Percentiles rank a stretch among this genome's conserved stretches.
These are phyloP conservation scores for Emydoidea blandingii DNA, from an alignment of 2,797 vertebrate genomes.

Conservation along the genomic window DNA sequence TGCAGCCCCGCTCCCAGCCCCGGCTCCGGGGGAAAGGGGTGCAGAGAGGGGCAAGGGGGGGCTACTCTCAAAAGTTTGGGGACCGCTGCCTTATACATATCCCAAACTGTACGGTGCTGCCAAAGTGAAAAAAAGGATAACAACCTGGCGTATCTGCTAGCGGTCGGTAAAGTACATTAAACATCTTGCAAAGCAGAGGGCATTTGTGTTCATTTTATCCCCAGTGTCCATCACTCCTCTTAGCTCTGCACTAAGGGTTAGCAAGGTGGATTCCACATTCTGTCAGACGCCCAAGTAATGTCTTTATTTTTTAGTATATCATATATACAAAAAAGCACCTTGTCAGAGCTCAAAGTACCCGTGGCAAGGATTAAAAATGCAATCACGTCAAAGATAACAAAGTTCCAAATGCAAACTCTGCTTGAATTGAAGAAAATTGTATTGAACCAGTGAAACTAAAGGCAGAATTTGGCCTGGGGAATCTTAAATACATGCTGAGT, in stretches of 20 bases:
- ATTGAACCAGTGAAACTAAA: neutral
- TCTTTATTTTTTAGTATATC: neutral
- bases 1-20: too few species aligned
- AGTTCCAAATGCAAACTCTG: neutral
- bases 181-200: neutral
- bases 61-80: too few species aligned
- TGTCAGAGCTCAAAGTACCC: neutral
- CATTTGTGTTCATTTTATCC: neutral
- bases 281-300: neutral
- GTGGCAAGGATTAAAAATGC: neutral
- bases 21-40: too few species aligned
- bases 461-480: neutral
- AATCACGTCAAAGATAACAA: neutral
- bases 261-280: neutral
- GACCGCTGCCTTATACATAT: neutral
- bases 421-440: neutral
- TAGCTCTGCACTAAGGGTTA: neutral
- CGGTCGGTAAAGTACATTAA: neutral
- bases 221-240: rapidly evolving
- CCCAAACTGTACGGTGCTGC: neutral
- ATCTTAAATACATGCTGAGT: rapidly evolving
- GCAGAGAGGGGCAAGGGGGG: too few species aligned
- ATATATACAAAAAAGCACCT: neutral
- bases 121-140: neutral
- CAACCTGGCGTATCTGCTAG: neutral